Evolutionary conservation across 1,140 invertebrate genomes (phyloP), one percentile per base, ranked within the genome.

Genomic region (Matsumurasca onukii): DNA sequence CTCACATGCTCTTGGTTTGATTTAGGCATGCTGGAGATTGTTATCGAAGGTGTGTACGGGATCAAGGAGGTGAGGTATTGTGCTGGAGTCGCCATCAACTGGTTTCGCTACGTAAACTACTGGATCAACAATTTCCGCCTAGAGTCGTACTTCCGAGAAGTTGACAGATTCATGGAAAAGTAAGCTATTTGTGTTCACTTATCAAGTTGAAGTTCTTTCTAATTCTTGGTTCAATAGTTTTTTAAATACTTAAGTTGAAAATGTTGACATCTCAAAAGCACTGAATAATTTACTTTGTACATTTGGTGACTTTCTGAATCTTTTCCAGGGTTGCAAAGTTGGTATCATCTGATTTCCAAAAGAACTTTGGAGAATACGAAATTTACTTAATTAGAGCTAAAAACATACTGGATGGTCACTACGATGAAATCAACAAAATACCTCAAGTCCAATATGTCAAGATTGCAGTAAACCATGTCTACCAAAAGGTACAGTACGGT

Each of bases 291-390:
- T n/a, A n/a, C n/a, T n/a, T n/a, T n/a, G n/a, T n/a, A n/a, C n/a
- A n/a, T n/a, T n/a, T n/a, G n/a, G n/a, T n/a, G n/a, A n/a, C n/a
- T n/a, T n/a, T n/a, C n/a, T n/a, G n/a, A n/a, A n/a, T n/a, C n/a
- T 39, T 27, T 48, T 48, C 1, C 31, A 65, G 62, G 20, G 22
- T 45, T 48, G 62, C 48, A 13, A n/a, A 65, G 5, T 39, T 65
- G 1, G 24, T 65, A 24, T 1, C 12, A 22, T 27, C 62, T 5
- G 62, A 65, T 48, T 22, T 65, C 1, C 24, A 65, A 27, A 65
- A 48, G 22, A 65, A 65, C 39, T 65, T 65, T 45, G 39, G 24
- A 25, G 62, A 65, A 24, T 45, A 45, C 34, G 20, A 65, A 48
- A 27, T 31, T 12, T 63, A 63, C 20, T 3, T 63, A 31, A 25